Evolutionary conservation across 2,113 vertebrate species (phyloP), one percentile per base, ranked within the genome.

Genomic region (Rafetus swinhoei): DNA sequence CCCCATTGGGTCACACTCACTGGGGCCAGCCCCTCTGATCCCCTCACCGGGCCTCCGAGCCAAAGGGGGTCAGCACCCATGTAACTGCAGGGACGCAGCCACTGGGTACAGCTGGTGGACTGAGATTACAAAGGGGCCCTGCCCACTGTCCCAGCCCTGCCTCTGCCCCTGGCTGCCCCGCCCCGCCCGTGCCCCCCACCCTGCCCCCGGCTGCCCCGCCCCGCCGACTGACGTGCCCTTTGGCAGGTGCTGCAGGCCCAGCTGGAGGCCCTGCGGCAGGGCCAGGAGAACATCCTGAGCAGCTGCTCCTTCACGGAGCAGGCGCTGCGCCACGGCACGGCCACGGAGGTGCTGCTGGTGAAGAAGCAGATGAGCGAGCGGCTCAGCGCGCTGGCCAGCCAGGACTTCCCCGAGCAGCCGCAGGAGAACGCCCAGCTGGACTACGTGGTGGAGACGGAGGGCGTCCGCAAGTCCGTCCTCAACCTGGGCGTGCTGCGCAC

Each of bases 351-450:
- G 81, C 98, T 99, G 87, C 86, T 99, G 90, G 99, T 99, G 65
- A 98, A 98, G 74, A 99, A 99, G 96, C 99, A 99, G 97, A 99
- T 99, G 99, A 97, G 98, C 0, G 99, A 99, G 97, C 97, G 99
- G 53, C 98, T 99, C 96, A 98, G 98, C 0, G 99, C 98, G 35
- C 96, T 99, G 96, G 99, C 99, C 0, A 96, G 98, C 0, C 98
- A 99, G 84, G 98, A 95, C 79, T 99, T 99, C 93, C 99, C 99
- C 0, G 99, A 99, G 81, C 96, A 98, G 52, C 99, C 99, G 0
- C 99, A 99, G 0, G 98, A 99, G 97, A 99, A 99, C 0, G 98
- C 98, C 3, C 99, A 99, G 95, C 98, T 99, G 53, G 98, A 99
- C 95, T 99, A 98, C 81, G 98, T 98, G 39, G 99, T 99, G 5